These are phyloP conservation scores for Poeciliopsis turrubarensis DNA, from an alignment of 2,113 vertebrate species.

Conservation along the genomic window DNA sequence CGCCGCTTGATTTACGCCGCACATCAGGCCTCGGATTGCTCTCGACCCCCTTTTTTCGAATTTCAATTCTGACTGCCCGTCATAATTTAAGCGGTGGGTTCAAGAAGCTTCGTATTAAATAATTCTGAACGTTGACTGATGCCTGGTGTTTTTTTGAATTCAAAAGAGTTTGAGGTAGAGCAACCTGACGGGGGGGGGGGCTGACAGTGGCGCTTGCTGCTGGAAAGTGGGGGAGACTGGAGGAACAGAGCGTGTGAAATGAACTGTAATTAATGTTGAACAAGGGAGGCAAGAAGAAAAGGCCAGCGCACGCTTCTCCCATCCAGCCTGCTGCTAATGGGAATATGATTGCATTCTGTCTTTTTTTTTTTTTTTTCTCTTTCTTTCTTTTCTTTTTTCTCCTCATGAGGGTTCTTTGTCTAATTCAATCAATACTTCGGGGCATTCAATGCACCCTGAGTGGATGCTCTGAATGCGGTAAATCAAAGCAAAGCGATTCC, in stretches of 20 bases:
- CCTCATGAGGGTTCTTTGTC: constrained; percentile 76
- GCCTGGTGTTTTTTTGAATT: constrained; percentile 39
- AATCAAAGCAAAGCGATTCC: constrained; percentile 69
- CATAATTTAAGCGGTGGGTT: constrained; percentile 32
- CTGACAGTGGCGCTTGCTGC: constrained; percentile 4
- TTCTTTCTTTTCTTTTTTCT: constrained; percentile 33
- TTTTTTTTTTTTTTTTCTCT: constrained; percentile 23
- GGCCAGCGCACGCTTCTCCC: constrained; percentile 48
- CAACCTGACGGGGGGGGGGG: constrained; percentile 27
- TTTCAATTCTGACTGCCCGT: constrained; percentile 29
- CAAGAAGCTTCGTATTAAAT: constrained; percentile 36
- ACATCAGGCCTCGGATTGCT: constrained; percentile 36
- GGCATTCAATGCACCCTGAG: constrained; percentile 67
- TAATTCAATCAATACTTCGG: constrained; percentile 76
- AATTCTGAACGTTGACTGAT: constrained; percentile 34
- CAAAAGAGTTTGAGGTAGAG: constrained; percentile 19
- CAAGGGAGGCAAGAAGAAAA: constrained; percentile 66
- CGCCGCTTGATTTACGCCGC: constrained; percentile 30
- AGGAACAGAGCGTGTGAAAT: constrained; percentile 65
- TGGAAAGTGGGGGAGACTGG: constrained; percentile 29
- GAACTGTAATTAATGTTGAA: constrained; percentile 76
- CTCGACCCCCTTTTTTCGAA: constrained; percentile 17
- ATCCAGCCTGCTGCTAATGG: constrained; percentile 70
- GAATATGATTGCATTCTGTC: constrained; percentile 77
- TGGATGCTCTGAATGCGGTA: constrained; percentile 68